These are phyloP conservation scores for Gallinago stenura DNA, from an alignment of 2,797 vertebrate genomes.

Conservation along the genomic window DNA sequence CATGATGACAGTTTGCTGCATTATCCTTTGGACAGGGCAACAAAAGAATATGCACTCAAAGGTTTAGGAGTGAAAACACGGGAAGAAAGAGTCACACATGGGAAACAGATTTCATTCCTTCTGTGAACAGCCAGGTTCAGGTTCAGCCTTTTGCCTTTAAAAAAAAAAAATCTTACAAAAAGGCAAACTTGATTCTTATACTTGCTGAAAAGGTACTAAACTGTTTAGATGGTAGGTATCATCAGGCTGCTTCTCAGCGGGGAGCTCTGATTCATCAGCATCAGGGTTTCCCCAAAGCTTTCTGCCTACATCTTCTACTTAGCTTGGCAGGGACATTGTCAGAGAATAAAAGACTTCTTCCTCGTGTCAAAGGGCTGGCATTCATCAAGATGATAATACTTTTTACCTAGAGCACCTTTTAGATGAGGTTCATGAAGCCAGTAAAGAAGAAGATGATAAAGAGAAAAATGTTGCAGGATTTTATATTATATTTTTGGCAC, in stretches of 20 bases:
- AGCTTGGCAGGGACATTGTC: slow-evolving; percentile 61
- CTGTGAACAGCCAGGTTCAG: neutral
- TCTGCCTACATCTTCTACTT: slow-evolving; percentile 35
- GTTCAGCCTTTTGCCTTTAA: neutral
- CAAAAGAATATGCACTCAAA: neutral
- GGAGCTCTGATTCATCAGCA: slow-evolving; percentile 65
- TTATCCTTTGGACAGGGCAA: neutral
- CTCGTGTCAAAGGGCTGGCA: slow-evolving; percentile 53
- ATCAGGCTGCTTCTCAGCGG: slow-evolving; percentile 51
- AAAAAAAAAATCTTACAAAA: neutral
- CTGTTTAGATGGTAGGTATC: slow-evolving; percentile 46
- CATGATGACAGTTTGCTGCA: neutral
- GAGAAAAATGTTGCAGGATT: slow-evolving; percentile 42
- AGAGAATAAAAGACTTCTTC: slow-evolving; percentile 58
- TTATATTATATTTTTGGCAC: slow-evolving; percentile 48
- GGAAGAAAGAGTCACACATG: neutral
- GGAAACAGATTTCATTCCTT: neutral
- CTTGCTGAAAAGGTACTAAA: slow-evolving; percentile 27
- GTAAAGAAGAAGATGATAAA: slow-evolving; percentile 54
- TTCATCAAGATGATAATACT: slow-evolving; percentile 61
- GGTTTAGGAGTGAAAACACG: neutral
- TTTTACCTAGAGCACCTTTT: slow-evolving; percentile 55
- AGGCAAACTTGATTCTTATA: slow-evolving; percentile 20
- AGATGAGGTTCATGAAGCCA: slow-evolving; percentile 47
- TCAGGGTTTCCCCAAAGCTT: slow-evolving; percentile 54